Evolutionary conservation across 2,797 vertebrate genomes (phyloP).

Genomic region (Euphonia xanthogaster): DNA sequence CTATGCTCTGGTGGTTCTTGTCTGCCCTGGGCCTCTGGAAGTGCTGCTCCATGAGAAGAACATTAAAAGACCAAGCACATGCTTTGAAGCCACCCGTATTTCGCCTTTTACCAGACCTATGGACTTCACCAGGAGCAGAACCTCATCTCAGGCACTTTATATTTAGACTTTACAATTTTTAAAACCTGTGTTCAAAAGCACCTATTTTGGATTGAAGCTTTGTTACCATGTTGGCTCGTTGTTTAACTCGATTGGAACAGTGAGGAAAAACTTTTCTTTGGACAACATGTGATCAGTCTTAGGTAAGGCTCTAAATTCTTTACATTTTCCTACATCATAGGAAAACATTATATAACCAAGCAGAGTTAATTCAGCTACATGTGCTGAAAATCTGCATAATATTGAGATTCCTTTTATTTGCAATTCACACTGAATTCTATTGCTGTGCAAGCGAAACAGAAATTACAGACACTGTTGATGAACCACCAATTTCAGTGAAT

Average conservation of each 20-base stretch:
- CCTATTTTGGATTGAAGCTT: not conserved
- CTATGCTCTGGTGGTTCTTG: conserved; percentile 18
- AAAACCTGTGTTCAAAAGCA: not conserved
- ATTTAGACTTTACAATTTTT: not conserved
- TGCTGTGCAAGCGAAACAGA: conserved; percentile 54
- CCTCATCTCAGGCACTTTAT: not conserved
- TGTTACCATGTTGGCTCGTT: not conserved
- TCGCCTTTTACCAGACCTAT: not conserved
- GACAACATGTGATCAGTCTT: not conserved
- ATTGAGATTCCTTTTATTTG: conserved; percentile 49
- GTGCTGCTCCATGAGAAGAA: not conserved
- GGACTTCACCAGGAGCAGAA: not conserved
- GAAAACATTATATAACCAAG: not conserved
- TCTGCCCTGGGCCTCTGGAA: not conserved
- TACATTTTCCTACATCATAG: not conserved
- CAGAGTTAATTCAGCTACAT: not conserved
- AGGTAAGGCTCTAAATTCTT: not conserved
- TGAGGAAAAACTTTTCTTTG: not conserved
- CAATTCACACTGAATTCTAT: conserved; percentile 52
- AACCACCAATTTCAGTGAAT: conserved; percentile 58
- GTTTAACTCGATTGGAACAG: not conserved
- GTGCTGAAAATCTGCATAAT: not conserved
- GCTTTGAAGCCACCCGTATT: not conserved
- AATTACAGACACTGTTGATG: conserved; percentile 63
- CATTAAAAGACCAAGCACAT: not conserved